These are phyloP conservation scores for Lepus oiostolus DNA, from an alignment of 2,797 vertebrate genomes.

Conservation along the genomic window DNA sequence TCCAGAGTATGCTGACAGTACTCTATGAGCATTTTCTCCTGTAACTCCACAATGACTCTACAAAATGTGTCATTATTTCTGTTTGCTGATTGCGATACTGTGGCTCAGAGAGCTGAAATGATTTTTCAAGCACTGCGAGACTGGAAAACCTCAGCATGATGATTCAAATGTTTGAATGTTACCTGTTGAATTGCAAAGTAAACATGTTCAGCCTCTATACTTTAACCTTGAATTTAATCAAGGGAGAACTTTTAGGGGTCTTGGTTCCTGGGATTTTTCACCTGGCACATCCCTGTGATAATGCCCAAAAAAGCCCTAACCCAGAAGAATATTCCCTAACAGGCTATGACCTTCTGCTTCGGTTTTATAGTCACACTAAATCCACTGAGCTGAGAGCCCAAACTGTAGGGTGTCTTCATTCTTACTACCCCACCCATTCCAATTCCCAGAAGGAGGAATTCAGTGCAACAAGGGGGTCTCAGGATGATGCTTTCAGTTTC, in stretches of 20 bases:
- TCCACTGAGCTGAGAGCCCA: neutral
- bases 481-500: neutral
- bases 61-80: neutral
- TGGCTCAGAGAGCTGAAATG: neutral
- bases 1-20: neutral
- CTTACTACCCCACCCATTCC: neutral
- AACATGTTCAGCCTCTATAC: neutral
- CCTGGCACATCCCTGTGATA: neutral
- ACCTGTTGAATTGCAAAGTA: neutral
- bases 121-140: neutral
- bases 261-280: neutral
- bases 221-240: neutral
- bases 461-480: neutral
- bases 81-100: neutral
- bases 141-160: neutral
- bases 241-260: neutral
- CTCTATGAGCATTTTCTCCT: neutral
- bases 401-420: neutral
- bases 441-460: neutral
- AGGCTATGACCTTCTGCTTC: neutral
- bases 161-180: conserved; percentile 49
- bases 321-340: neutral
- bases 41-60: neutral
- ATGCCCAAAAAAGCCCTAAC: neutral
- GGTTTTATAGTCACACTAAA: neutral